Evolutionary conservation across 2,113 vertebrate genomes (phyloP), one percentile per base, ranked within the genome.

Genomic region (Ptyas mucosa): DNA sequence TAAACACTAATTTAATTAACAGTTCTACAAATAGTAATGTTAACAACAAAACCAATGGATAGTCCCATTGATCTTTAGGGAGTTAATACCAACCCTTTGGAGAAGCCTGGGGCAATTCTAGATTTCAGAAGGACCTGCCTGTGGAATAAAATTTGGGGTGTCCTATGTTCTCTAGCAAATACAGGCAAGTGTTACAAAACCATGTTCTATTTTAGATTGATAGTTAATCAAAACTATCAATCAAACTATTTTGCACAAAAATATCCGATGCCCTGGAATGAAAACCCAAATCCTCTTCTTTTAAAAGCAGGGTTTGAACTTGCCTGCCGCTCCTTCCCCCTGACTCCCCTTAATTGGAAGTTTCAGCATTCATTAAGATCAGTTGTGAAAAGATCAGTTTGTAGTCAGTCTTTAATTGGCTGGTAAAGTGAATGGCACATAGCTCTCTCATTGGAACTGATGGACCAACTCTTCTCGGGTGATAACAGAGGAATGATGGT

Each of bases 401-500:
- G 54, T 46, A 89, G 51, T 86, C 75, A 90, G 61, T 87, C 95
- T 94, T 55, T 52, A 93, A 93, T 91, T 10, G 69, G 85, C 94
- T 93, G 92, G n/a, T 93, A 54, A 93, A 91, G 55, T 3, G 18
- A 87, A 92, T 0, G 2, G 92, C 34, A 85, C 61, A 93, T 34
- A 91, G 1, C 43, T 85, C 88, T 29, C 24, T 52, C 96, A 98
- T 85, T 97, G 96, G 87, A 97, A 97, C 0, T 95, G 96, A 81
- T 97, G 97, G 94, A 97, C 97, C n/a, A 98, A 97, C 20, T 98
- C 95, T 88, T 96, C 96, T 97, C 90, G 49, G 95, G 96, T 97
- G 96, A 99, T 96, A 39, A 98, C 94, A 0, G 98, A 99, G 61
- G 98, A 99, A 81, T 98, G 98, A 96, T 99, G 99, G 92, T 98